Percentiles rank a stretch among this genome's conserved stretches.
These are phyloP conservation scores for Drosophila seclusa DNA, from an alignment of 2,888 invertebrate genomes.

Conservation along the genomic window DNA sequence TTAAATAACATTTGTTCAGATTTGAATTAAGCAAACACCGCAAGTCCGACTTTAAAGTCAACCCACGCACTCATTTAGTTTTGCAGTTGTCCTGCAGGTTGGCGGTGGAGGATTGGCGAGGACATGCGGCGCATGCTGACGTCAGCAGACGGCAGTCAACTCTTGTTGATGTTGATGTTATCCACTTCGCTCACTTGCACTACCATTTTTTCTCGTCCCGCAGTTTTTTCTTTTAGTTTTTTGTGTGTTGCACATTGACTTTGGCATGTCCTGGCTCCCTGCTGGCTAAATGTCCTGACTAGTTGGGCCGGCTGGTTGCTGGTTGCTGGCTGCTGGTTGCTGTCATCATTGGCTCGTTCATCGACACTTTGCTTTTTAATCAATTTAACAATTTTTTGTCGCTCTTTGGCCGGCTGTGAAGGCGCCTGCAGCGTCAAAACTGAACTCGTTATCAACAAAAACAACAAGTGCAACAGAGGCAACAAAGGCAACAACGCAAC, in stretches of 20 bases:
- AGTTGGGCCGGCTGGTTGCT: constrained; percentile 18
- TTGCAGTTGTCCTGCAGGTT: background rate
- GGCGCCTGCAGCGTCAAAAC: constrained; percentile 41
- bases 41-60: background rate
- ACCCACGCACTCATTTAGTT: constrained; percentile 1
- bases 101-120: background rate
- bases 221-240: constrained; percentile 7
- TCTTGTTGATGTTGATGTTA: constrained; percentile 14
- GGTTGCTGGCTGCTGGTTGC: constrained; percentile 44
- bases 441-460: constrained; percentile 49
- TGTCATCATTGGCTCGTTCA: constrained; percentile 80
- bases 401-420: constrained; percentile 18
- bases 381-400: constrained; percentile 78
- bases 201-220: constrained; percentile 24
- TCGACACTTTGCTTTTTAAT: constrained; percentile 82
- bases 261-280: constrained; percentile 50
- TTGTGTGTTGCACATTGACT: constrained; percentile 49
- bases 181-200: constrained; percentile 34
- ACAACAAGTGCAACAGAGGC: constrained; percentile 24
- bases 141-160: constrained; percentile 13
- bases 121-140: constrained; percentile 2
- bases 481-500: constrained; percentile 14
- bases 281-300: constrained; percentile 23
- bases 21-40: background rate
- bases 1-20: background rate